Evolutionary conservation across 1,140 invertebrate species (phyloP).

Genomic region (Drosophila truncata): DNA sequence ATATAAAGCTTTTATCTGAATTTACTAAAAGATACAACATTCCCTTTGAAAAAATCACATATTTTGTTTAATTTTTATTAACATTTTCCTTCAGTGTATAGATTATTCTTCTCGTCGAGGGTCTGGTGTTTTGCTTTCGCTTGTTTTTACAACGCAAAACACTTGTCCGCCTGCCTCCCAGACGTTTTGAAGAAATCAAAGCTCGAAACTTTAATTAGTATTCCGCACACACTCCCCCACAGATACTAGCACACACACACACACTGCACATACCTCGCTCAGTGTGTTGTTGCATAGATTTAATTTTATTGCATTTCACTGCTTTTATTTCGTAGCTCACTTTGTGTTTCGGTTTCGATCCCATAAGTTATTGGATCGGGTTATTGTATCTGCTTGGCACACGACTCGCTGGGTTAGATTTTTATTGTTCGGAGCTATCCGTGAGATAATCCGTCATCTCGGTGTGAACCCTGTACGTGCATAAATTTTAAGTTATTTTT

Average conservation of each 20-base stretch:
- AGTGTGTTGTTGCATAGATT: conserved; percentile 48
- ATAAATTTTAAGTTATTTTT: conserved; percentile 28
- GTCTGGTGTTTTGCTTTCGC: conserved; percentile 58
- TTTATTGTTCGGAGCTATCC: conserved; percentile 15
- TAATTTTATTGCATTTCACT: conserved; percentile 42
- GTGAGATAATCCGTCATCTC: conserved; percentile 33
- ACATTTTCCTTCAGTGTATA: conserved; percentile 17
- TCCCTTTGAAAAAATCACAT: neutral
- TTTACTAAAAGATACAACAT: too few species aligned
- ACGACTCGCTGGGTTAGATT: conserved; percentile 5
- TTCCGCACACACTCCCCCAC: conserved; percentile 62
- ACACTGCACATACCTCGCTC: conserved; percentile 37
- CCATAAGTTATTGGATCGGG: conserved; percentile 27
- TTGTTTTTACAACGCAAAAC: conserved; percentile 82
- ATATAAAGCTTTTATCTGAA: too few species aligned
- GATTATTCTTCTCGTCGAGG: conserved; percentile 38
- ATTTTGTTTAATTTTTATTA: neutral
- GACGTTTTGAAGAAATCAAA: conserved; percentile 74
- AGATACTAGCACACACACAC: conserved; percentile 16
- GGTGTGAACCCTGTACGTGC: conserved; percentile 23
- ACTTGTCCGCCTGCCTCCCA: conserved; percentile 57
- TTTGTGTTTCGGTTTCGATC: conserved; percentile 26
- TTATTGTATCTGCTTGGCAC: conserved; percentile 22
- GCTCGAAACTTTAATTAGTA: conserved; percentile 79
- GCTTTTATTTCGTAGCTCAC: conserved; percentile 28